Evolutionary conservation across 2,888 invertebrate species (phyloP).

Genomic region (Meiosimyza platycephala): DNA sequence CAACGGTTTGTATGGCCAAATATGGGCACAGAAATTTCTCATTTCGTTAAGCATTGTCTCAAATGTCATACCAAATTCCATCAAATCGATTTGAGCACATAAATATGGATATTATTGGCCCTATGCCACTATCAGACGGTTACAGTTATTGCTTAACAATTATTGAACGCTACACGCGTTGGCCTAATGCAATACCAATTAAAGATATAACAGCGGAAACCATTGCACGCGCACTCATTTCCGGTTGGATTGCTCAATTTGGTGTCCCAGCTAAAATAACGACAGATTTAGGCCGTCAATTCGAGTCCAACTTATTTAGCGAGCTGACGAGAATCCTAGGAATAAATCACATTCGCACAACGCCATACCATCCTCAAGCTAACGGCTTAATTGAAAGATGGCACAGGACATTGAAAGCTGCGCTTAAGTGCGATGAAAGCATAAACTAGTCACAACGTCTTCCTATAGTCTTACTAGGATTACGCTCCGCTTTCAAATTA

Average conservation of each 20-base stretch:
- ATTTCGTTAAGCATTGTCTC: constrained; percentile 20
- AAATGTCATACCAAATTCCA: constrained; percentile 29
- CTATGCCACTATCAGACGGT: neutral
- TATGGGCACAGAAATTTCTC: constrained; percentile 19
- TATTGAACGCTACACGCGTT: constrained; percentile 14
- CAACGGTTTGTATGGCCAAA: constrained; percentile 25
- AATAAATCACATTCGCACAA: constrained; percentile 22
- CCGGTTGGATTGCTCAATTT: neutral
- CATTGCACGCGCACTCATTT: neutral
- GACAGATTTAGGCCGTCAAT: constrained; percentile 26
- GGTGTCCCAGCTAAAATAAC: constrained; percentile 31
- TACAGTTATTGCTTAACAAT: constrained; percentile 14
- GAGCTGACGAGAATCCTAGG: constrained; percentile 24
- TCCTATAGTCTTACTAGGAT: constrained; percentile 26
- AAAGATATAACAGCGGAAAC: too few relatives aligned
- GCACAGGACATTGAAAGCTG: constrained; percentile 26
- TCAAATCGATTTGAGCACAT: constrained; percentile 55
- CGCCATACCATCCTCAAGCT: constrained; percentile 17
- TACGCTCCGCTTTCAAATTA: constrained; percentile 23
- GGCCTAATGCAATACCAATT: too few relatives aligned
- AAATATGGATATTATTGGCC: constrained; percentile 63
- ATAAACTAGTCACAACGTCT: neutral
- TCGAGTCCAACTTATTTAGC: constrained; percentile 24
- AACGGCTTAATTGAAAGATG: constrained; percentile 34
- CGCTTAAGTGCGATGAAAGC: constrained; percentile 26